Conservation (phyloP, 2,113 vertebrate species). For the Athene cunicularia region DNA sequence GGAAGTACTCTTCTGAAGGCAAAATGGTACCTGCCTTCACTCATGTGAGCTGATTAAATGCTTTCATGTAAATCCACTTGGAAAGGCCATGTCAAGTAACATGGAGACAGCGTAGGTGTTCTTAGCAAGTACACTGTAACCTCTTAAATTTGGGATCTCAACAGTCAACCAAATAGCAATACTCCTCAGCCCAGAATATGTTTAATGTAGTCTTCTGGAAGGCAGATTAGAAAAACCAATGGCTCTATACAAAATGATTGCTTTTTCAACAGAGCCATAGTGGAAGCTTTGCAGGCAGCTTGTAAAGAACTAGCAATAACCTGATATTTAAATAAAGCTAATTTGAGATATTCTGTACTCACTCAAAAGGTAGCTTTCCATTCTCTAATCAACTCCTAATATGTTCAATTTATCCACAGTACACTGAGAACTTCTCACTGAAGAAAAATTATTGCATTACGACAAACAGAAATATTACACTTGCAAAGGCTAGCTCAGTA, state of each 20-base stretch:
- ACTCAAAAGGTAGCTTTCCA: not conserved
- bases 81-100: not conserved
- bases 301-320: not conserved
- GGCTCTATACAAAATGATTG: not conserved
- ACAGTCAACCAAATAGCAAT: not conserved
- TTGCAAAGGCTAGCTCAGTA: not conserved
- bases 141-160: not conserved
- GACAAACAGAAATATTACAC: not conserved
- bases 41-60: not conserved
- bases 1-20: not conserved
- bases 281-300: not conserved
- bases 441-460: not conserved
- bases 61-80: no score
- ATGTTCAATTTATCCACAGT: not conserved
- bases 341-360: not conserved
- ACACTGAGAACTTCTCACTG: not conserved
- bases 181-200: not conserved
- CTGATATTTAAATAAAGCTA: not conserved
- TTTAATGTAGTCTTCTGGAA: not conserved
- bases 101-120: rapidly evolving
- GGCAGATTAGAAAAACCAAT: not conserved
- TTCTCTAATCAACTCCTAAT: not conserved
- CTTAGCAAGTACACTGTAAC: not conserved
- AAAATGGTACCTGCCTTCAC: not conserved
- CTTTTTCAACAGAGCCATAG: not conserved